These are phyloP conservation scores for Blera fallax DNA, from an alignment of 2,888 invertebrate species.

Conservation along the genomic window DNA sequence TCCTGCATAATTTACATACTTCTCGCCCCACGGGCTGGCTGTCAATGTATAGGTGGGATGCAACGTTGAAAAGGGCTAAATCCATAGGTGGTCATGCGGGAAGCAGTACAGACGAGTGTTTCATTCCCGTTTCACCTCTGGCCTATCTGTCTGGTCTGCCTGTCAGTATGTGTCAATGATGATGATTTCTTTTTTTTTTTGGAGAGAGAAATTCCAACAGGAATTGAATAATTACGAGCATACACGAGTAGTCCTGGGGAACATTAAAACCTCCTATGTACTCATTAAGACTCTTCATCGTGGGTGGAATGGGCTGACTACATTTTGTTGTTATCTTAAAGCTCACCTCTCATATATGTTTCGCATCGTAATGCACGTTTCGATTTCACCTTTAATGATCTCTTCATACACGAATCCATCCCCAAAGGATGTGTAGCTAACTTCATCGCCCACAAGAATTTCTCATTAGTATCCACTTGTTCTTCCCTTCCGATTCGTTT, in stretches of 20 bases:
- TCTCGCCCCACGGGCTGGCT: neutral
- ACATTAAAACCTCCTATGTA: conserved; percentile 1
- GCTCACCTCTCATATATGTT: neutral
- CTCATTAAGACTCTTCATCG: conserved; percentile 9
- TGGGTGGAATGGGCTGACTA: neutral
- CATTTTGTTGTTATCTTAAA: conserved; percentile 1
- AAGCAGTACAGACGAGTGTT: conserved; percentile 1
- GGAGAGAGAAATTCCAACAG: neutral
- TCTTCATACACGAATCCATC: conserved; percentile 2
- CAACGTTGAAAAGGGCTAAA: neutral
- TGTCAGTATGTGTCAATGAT: neutral
- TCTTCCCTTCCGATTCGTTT: conserved; percentile 27
- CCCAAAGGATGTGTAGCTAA: conserved; percentile 24
- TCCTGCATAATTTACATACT: conserved; percentile 54
- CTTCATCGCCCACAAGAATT: conserved; percentile 47
- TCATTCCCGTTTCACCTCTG: neutral
- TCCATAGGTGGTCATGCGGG: neutral
- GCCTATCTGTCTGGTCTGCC: neutral
- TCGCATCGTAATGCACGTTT: conserved; percentile 3
- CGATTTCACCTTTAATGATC: conserved; percentile 45
- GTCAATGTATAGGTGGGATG: neutral
- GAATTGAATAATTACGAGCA: conserved; percentile 15
- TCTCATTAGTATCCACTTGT: conserved; percentile 62
- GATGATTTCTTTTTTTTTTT: neutral
- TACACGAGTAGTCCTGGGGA: neutral